Evolutionary conservation across 2,888 invertebrate genomes (phyloP), one percentile per base, ranked within the genome.

Genomic region (Chrysolina oricalcia): DNA sequence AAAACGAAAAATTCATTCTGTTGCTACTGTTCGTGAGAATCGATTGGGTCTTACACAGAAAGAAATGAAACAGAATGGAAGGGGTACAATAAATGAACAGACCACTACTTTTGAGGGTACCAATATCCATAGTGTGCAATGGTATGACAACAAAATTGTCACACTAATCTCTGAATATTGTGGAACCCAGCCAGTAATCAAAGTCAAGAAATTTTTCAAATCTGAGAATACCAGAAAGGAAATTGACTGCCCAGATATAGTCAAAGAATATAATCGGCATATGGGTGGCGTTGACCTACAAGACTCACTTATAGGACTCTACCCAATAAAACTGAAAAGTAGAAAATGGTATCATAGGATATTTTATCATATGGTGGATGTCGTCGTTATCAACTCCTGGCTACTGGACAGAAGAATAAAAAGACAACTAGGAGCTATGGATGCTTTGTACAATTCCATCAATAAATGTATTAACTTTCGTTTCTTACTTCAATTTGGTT

Each of bases 271-370:
- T 56, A 70, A 73, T 46, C 48, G 46, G 13, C 41, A 73, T 35
- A 73, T 73, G 73, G 70, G 53, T 56, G 73, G 70, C 43, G 56
- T 69, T 70, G 69, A 73, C 53, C 43, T 73, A 65, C 64, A 70
- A 19, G 65, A 70, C 56, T 73, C 65, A 4, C 70, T 74, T 11
- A 21, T 66, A 70, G 70, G 66, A 70, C 46, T 74, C 6, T 70
- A 70, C 13, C 70, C 70, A 27, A 66, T 70, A 59, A 70, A 74
- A 66, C n/a, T 73, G 9, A 70, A 70, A 40, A 74, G 74, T 41
- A 35, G 53, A 59, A 74, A 74, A 48, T 70, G 67, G 74, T 70
- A 70, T 21, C 74, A 74, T 70, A 43, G 66, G 21, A 66, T 66
- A 27, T 74, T 74, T 62, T 70, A 59, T 65, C 74, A 74, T 50